phyloP scores from a whole-genome alignment of 2,113 vertebrate genomes.

The Eulemur rufifrons region DNA sequence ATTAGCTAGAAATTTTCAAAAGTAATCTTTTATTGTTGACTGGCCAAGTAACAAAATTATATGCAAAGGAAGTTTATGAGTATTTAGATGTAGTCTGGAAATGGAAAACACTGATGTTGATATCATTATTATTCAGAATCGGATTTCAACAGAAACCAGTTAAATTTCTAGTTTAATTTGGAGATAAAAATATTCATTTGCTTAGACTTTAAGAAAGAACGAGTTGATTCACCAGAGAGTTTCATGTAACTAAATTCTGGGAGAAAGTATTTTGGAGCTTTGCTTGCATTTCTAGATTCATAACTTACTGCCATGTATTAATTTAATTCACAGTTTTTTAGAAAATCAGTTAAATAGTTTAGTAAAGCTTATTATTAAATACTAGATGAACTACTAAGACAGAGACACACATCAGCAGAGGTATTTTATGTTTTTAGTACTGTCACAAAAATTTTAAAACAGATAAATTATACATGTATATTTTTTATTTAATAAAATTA shows the following conservation, averaged over 20 bases:
- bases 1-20: not conserved
- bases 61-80: not conserved
- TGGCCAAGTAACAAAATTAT: not conserved
- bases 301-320: constrained; percentile 14
- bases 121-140: not conserved
- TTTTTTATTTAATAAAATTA: not conserved
- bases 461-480: not conserved
- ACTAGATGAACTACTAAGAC: not conserved
- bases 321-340: constrained; percentile 22
- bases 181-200: constrained; percentile 47
- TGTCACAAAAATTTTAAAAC: not conserved
- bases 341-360: constrained; percentile 36
- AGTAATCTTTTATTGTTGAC: not conserved
- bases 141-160: not conserved
- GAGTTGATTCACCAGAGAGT: not conserved
- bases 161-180: constrained; percentile 28
- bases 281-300: constrained; percentile 22
- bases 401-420: not conserved
- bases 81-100: not conserved
- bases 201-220: constrained; percentile 8
- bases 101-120: not conserved
- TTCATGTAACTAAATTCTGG: not conserved
- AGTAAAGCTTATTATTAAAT: constrained; percentile 29
- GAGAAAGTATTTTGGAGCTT: not conserved
- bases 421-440: not conserved